Evolutionary conservation across 2,888 invertebrate genomes (phyloP), one percentile per base, ranked within the genome.

Genomic region (Congeria kusceri): DNA sequence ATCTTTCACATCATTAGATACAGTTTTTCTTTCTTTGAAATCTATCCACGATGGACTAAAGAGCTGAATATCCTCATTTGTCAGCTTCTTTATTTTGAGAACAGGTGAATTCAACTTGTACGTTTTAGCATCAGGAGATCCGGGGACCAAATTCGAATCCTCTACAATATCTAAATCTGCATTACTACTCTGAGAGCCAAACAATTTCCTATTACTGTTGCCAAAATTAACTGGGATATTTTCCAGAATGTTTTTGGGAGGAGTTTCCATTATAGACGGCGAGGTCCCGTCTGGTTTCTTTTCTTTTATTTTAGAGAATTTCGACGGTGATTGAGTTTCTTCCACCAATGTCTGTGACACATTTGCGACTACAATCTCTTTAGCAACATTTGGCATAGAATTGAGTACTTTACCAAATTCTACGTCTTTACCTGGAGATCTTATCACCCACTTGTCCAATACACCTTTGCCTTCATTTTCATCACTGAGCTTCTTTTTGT

Each of bases 251-350:
- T 82, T 66, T 23, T 84, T 88, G 0, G 83, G 80, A 18, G 89
- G 89, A 3, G 89, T 90, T 83, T 88, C 88, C 69, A 83, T 78
- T n/a, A 90, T 76, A 0, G 88, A 85, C 3, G 77, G 71, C 0
- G 66, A 68, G 20, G 63, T 62, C 11, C 18, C 29, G 27, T 67
- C 47, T n/a, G 20, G 44, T 23, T 63, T 64, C 57, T 64, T 29
- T 23, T n/a, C 65, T 25, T 63, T 71, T 5, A 53, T 9, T 64
- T 68, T 47, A 0, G 28, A 58, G 57, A 85, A 78, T 57, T 87
- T 87, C n/a, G 78, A 74, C 7, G 91, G 91, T 3, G 90, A 90
- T 63, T 88, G 89, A 1, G 91, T 91, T 63, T 91, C 91, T 69
- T 91, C 91, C 11, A 90, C 89, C 29, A 91, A 64, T 1, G 87